Evolutionary conservation across 2,113 vertebrate genomes (phyloP), one percentile per base, ranked within the genome.

Genomic region (Strix uralensis): DNA sequence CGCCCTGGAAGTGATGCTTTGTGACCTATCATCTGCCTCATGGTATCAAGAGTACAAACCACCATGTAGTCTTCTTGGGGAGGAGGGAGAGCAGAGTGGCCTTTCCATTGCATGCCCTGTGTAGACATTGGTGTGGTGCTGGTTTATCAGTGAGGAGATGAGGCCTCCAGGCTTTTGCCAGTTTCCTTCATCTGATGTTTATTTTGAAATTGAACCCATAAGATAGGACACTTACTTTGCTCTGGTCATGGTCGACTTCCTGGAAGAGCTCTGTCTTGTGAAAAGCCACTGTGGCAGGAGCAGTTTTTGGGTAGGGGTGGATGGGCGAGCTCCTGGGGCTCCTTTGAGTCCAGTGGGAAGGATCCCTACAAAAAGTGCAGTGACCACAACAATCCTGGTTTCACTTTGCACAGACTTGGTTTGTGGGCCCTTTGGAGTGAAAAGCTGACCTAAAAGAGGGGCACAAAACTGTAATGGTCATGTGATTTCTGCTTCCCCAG

Each of bases 81-180:
- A 86, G 17, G 46, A 83, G 16, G 32, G 15, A 57, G 49, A 49
- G 40, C 11, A 84, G 34, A 66, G 2, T 42, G 86, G 40, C 55
- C 14, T 49, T 83, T n/a, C 63, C 4, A 2, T 17, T 40, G 58
- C 23, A 13, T 0, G 1, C 12, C 34, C 30, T 40, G 49, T 5
- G 1, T 44, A 57, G 62, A 17, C 7, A 9, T 8, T 0, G 6
- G 6, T 2, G 3, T 3, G 5, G 3, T 17, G 14, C 17, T 61
- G 49, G 4, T 84, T 84, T 87, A 30, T 11, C 72, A 81, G 18
- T 1, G 2, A 1, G 4, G 9, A 69, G 15, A 30, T 0, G 4
- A 81, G 40, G 5, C 25, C 42, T 30, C 19, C n/a, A 61, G 46
- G 5, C 32, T 86, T 69, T 65, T 79, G 34, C 14, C 78, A 38